A percentile compares a stretch with the other conserved stretches of the same genome.
Conservation (phyloP, 2,888 invertebrate genomes). For the Cotesia congregata region DNA sequence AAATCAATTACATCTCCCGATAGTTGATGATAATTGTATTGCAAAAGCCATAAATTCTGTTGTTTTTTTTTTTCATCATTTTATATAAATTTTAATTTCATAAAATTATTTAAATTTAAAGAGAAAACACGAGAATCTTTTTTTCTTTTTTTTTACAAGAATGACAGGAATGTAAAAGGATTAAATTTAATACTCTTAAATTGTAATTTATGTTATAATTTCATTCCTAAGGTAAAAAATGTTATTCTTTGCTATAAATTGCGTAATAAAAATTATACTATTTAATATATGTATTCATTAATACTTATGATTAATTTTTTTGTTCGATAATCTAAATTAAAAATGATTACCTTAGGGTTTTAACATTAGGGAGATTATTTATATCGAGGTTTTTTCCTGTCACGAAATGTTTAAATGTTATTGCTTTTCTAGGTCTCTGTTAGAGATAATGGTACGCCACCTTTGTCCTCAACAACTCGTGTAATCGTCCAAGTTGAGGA, state of each 20-base stretch:
- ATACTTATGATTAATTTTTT: neutral
- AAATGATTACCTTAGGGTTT: neutral
- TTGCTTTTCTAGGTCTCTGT: constrained; percentile 75
- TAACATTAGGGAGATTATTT: neutral
- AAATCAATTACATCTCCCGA: neutral
- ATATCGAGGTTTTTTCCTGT: neutral
- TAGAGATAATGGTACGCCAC: constrained; percentile 82
- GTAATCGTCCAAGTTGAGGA: constrained; percentile 87
- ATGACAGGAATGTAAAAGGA: neutral
- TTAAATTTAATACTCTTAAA: neutral
- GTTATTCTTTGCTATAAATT: neutral
- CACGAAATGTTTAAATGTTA: constrained; percentile 15
- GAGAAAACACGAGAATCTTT: neutral
- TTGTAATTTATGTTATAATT: neutral
- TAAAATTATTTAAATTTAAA: neutral
- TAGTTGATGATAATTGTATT: no score
- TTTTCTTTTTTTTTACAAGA: neutral
- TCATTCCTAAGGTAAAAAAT: neutral
- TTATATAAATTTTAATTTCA: no score
- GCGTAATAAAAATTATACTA: neutral
- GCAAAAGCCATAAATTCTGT: neutral
- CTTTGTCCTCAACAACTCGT: constrained; percentile 82
- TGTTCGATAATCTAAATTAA: neutral
- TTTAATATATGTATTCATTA: neutral
- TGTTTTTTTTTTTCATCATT: neutral